Percentiles rank a stretch among this genome's conserved stretches.
phyloP scores from a whole-genome alignment of 2,113 vertebrate species.

The Empidonax traillii region DNA sequence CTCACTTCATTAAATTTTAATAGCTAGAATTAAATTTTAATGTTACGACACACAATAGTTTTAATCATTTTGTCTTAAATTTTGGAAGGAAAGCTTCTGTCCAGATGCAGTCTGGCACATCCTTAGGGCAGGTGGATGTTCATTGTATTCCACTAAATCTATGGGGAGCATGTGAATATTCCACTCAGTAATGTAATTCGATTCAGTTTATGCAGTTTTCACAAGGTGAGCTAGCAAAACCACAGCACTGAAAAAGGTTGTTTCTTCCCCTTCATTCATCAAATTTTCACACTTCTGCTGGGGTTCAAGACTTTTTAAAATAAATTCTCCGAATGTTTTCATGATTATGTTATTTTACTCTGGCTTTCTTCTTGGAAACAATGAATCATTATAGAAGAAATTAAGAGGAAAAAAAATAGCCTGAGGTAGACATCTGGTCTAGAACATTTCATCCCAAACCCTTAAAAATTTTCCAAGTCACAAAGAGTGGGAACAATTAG shows the following conservation, averaged over 20 bases:
- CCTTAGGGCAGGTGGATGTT: neutral
- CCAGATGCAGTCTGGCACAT: neutral
- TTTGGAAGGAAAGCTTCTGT: neutral
- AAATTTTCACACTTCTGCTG: neutral
- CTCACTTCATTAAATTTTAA: neutral
- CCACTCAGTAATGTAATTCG: neutral
- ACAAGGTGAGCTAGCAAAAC: neutral
- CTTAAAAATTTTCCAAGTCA: neutral
- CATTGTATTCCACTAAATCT: neutral
- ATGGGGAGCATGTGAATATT: neutral
- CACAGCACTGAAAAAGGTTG: neutral
- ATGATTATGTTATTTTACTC: neutral
- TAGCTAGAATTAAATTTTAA: neutral
- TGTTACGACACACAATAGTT: neutral
- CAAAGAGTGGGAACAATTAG: rapidly evolving
- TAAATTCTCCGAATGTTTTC: neutral
- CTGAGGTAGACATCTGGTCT: neutral
- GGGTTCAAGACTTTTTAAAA: neutral
- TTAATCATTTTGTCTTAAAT: neutral
- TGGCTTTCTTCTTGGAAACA: neutral
- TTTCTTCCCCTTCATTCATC: neutral
- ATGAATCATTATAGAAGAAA: neutral
- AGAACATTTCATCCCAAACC: neutral
- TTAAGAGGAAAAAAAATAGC: neutral
- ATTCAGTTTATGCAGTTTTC: neutral